Evolutionary conservation across 2,797 vertebrate genomes (phyloP).

Genomic region (Dermochelys coriacea): DNA sequence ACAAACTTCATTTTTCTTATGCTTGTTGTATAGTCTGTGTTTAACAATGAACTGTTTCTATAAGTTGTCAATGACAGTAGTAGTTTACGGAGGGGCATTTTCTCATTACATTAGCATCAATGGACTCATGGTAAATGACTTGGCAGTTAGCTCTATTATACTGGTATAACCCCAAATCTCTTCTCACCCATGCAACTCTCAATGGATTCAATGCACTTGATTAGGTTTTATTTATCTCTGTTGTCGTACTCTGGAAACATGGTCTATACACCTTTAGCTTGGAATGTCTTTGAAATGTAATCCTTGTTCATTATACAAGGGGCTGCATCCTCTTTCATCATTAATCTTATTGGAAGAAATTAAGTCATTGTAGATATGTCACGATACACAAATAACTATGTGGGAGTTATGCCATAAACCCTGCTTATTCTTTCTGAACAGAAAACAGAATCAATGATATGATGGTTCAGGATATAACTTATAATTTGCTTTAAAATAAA

Average conservation of each 20-base stretch:
- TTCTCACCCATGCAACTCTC: not conserved
- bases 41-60: not conserved
- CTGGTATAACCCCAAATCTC: not conserved
- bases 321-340: not conserved
- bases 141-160: not conserved
- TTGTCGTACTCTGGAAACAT: not conserved
- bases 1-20: not conserved
- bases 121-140: not conserved
- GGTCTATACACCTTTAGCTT: not conserved
- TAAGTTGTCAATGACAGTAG: not conserved
- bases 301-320: not conserved
- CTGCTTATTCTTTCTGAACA: not conserved
- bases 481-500: not conserved
- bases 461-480: not conserved
- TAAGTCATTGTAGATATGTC: not conserved
- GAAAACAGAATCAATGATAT: not conserved
- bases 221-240: not conserved
- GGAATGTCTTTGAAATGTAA: not conserved
- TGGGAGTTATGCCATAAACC: not conserved
- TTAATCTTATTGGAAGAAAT: not conserved
- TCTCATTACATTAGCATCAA: not conserved
- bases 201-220: not conserved
- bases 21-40: not conserved
- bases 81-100: fast-evolving
- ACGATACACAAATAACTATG: not conserved